phyloP scores from a whole-genome alignment of 2,888 invertebrate genomes.

The Tortrix viridana region DNA sequence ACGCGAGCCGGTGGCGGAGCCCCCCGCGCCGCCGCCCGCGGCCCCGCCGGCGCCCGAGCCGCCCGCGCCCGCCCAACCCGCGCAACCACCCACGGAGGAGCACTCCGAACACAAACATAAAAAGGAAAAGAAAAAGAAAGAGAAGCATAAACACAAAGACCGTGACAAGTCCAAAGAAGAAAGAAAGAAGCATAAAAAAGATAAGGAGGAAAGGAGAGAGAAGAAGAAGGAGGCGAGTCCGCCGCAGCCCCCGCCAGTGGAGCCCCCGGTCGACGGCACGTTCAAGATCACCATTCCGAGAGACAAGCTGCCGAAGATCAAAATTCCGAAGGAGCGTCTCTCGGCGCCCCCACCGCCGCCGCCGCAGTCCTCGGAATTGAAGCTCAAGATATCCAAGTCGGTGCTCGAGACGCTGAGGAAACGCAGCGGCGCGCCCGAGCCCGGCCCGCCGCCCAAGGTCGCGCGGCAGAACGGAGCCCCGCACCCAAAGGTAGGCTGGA shows the following conservation, averaged over 20 bases:
- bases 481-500: conserved; percentile 76
- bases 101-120: conserved; percentile 72
- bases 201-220: conserved; percentile 75
- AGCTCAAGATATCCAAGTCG: conserved; percentile 92
- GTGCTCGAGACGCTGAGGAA: conserved; percentile 83
- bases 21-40: conserved; percentile 47
- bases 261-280: conserved; percentile 55
- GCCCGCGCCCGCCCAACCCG: conserved; percentile 47
- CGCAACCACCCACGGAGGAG: conserved; percentile 48
- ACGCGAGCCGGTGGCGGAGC: conserved; percentile 55
- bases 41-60: conserved; percentile 54
- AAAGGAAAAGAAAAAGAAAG: conserved; percentile 90
- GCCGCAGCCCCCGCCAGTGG: conserved; percentile 48
- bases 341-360: conserved; percentile 78
- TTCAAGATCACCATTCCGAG: conserved; percentile 75
- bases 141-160: conserved; percentile 91
- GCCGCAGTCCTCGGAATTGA: conserved; percentile 82
- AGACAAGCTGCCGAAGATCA: conserved; percentile 86
- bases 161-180: conserved; percentile 89
- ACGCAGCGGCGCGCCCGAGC: conserved; percentile 55
- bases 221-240: conserved; percentile 60
- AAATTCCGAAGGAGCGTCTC: conserved; percentile 90
- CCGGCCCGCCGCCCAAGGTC: conserved; percentile 64
- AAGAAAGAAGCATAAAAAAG: conserved; percentile 89
- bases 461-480: conserved; percentile 70